phyloP scores from a whole-genome alignment of 1,140 invertebrate species.

The Mercenaria mercenaria region DNA sequence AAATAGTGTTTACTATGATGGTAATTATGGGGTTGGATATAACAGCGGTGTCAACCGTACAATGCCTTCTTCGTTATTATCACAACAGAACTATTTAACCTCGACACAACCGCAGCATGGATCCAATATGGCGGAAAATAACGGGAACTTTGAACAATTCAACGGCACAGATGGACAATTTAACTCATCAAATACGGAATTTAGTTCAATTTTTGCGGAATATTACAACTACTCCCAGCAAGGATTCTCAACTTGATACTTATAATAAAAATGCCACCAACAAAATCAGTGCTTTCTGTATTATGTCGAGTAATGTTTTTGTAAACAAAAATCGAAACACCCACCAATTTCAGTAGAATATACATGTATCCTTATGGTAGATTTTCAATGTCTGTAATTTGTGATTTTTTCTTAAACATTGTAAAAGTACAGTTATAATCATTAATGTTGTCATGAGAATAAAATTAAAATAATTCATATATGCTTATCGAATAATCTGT shows the following conservation, averaged over 20 bases:
- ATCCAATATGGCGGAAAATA: slow-evolving; percentile 58
- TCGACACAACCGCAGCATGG: slow-evolving; percentile 16
- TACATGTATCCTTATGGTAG: too few relatives aligned
- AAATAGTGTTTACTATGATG: slow-evolving; percentile 51
- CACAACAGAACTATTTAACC: slow-evolving; percentile 59
- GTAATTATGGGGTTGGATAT: slow-evolving; percentile 59
- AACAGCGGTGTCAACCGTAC: slow-evolving; percentile 50
- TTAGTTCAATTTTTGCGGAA: slow-evolving; percentile 58
- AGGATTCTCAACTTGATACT: slow-evolving; percentile 56
- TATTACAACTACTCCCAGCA: slow-evolving; percentile 50
- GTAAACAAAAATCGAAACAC: too few relatives aligned
- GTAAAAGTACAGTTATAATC: too few relatives aligned
- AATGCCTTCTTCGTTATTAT: slow-evolving; percentile 54
- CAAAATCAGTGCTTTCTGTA: too few relatives aligned
- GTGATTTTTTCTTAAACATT: too few relatives aligned
- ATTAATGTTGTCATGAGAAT: too few relatives aligned
- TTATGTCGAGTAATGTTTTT: too few relatives aligned
- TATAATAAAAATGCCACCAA: slow-evolving; percentile 11
- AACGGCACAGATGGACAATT: not conserved
- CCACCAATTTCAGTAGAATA: too few relatives aligned
- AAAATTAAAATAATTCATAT: too few relatives aligned
- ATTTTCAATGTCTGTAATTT: too few relatives aligned
- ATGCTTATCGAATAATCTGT: too few relatives aligned
- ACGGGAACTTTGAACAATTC: slow-evolving; percentile 52
- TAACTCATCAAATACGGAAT: slow-evolving; percentile 42